A percentile compares a stretch with the other conserved stretches of the same genome.
Evolutionary conservation across 2,888 invertebrate genomes (phyloP).

Genomic region (Phytoseiulus persimilis): DNA sequence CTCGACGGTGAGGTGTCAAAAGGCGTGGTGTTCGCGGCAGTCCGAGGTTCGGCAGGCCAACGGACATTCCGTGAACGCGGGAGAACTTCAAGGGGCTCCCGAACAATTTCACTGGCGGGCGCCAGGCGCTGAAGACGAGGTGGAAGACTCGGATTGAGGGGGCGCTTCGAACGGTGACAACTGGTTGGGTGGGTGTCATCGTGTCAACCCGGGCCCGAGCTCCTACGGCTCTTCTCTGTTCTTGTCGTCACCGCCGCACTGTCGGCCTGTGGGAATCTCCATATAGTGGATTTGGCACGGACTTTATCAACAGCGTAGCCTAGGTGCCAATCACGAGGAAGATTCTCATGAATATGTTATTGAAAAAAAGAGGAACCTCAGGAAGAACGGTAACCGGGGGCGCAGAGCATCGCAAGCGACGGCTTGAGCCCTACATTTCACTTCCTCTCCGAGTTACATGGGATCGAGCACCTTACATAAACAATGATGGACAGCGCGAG

Average conservation of each 20-base stretch:
- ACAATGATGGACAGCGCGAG: background rate
- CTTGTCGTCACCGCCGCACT: background rate
- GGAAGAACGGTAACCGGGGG: background rate
- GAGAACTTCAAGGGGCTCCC: background rate
- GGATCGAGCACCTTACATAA: background rate
- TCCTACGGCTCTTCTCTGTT: slow-evolving; percentile 5
- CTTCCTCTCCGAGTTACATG: background rate
- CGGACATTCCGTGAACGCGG: background rate
- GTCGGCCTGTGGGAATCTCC: slow-evolving; percentile 15
- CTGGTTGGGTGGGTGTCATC: background rate
- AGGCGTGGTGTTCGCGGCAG: background rate
- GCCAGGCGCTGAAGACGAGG: background rate
- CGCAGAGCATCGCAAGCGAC: background rate
- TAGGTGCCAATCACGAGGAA: slow-evolving; percentile 30
- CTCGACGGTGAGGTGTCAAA: background rate
- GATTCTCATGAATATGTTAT: slow-evolving; percentile 38
- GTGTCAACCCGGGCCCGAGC: background rate
- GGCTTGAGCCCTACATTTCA: background rate
- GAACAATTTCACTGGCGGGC: background rate
- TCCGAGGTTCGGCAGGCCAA: background rate
- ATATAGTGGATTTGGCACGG: slow-evolving; percentile 38
- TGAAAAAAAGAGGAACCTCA: slow-evolving; percentile 7
- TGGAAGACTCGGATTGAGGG: background rate
- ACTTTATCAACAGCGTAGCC: slow-evolving; percentile 22
- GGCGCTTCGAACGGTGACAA: background rate